Evolutionary conservation across 2,888 invertebrate genomes (phyloP).

Genomic region (Hydroisotoma schaefferi): DNA sequence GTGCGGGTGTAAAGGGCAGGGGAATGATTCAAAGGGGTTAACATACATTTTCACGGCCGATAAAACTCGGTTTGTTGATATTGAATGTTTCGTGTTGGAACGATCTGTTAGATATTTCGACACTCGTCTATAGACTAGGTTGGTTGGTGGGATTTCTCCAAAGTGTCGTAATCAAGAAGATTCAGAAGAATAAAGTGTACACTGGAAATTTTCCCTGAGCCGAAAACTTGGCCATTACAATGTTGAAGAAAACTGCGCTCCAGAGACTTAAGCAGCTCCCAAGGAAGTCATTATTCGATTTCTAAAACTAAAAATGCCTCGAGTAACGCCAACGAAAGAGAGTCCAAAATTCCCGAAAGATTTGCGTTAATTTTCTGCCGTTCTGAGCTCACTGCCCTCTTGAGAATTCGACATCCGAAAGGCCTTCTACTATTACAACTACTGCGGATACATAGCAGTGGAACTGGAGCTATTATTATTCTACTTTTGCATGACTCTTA

Average conservation of each 20-base stretch:
- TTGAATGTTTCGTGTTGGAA: conserved; percentile 49
- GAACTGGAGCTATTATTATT: no score
- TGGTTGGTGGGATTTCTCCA: conserved; percentile 46
- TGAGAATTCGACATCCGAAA: conserved; percentile 54
- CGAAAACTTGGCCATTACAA: conserved; percentile 49
- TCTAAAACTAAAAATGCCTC: conserved; percentile 50
- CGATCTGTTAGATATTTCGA: conserved; percentile 49
- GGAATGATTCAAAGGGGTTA: conserved; percentile 41
- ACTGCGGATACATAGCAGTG: no score
- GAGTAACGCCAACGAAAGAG: conserved; percentile 48
- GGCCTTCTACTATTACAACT: conserved; percentile 44
- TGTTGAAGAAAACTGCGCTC: conserved; percentile 49
- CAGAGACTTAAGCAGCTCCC: conserved; percentile 47
- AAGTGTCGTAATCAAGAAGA: conserved; percentile 49
- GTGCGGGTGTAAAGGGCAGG: conserved; percentile 15
- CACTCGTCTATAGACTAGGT: no score
- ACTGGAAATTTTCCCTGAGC: conserved; percentile 48
- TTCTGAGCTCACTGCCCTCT: conserved; percentile 69
- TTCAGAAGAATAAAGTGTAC: conserved; percentile 48
- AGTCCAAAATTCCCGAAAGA: conserved; percentile 48
- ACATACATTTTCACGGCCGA: conserved; percentile 49
- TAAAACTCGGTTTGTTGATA: conserved; percentile 49
- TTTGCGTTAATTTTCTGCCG: conserved; percentile 72
- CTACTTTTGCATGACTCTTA: conserved; percentile 20
- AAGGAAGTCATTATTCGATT: conserved; percentile 50